Evolutionary conservation across 2,797 vertebrate genomes (phyloP), one percentile per base, ranked within the genome.

Genomic region (Carapus acus): DNA sequence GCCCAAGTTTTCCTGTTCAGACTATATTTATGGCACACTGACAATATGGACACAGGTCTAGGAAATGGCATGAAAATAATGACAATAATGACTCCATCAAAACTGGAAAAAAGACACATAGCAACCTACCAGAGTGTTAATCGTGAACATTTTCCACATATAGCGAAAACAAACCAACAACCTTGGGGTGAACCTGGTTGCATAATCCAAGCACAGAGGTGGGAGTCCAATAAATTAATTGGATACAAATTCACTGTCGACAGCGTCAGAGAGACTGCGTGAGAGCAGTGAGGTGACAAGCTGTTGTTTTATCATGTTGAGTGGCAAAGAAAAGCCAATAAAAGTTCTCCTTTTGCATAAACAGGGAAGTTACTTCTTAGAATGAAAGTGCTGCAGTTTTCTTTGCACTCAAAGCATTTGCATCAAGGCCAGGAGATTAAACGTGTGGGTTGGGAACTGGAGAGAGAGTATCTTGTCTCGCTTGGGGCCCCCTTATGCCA

Each of bases 341-440:
- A 83, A n/a, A 82, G 78, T 80, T 82, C 71, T 76, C 74, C 60
- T 75, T 84, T 79, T 72, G 78, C 74, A 82, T 81, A 73, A 69
- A 79, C 64, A 80, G 77, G 75, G 73, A 82, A 81, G 78, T 82
- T 76, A 69, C 74, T 77, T 77, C 67, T 71, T 67, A 67, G 67
- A 82, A 43, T 58, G 69, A 71, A 65, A 71, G 69, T 44, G 43
- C 71, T 53, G 58, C 74, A 74, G 73, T 73, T 71, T 72, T 65
- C 31, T 67, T 67, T 77, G 49, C 81, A 79, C 76, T 83, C 71
- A 67, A 71, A 76, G 76, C 77, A 85, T 88, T 87, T 88, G 86
- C 84, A 86, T 88, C 72, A 81, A 82, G 81, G 83, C 82, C 77
- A 77, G 74, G 76, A 85, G 83, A 86, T 86, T 83, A 84, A 85